phyloP scores from a whole-genome alignment of 2,888 invertebrate species.

The Stenotaenia linearis region DNA sequence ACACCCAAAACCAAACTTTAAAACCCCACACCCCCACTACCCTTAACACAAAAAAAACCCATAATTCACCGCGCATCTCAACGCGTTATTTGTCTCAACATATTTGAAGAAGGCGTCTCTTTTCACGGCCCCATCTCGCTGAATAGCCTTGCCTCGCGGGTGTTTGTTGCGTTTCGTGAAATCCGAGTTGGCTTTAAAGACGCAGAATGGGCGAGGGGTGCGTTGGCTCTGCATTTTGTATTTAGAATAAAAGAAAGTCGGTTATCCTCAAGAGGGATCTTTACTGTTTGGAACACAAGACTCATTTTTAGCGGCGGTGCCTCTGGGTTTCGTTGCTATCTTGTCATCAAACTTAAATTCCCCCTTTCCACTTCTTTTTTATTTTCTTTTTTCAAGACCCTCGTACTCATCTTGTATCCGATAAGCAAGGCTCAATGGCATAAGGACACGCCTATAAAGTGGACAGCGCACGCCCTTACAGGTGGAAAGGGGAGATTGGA shows the following conservation, averaged over 20 bases:
- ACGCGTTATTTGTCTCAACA: too few species aligned
- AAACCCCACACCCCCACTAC: too few species aligned
- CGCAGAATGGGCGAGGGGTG: neutral
- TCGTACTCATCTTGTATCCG: neutral
- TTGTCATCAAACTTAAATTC: neutral
- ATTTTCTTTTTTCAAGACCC: neutral
- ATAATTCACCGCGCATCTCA: too few species aligned
- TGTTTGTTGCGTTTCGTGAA: conserved; percentile 6
- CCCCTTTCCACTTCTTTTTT: neutral
- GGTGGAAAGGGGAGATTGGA: neutral
- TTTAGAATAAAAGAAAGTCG: conserved; percentile 15
- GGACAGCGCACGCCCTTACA: conserved; percentile 12
- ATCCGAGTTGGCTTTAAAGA: neutral
- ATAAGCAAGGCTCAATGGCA: neutral
- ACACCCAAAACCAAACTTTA: too few species aligned
- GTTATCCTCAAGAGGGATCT: conserved; percentile 15
- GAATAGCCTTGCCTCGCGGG: neutral
- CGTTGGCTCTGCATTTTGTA: neutral
- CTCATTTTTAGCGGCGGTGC: conserved; percentile 13
- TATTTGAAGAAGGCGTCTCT: neutral
- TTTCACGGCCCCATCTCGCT: conserved; percentile 6
- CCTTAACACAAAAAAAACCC: too few species aligned
- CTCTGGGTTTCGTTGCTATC: conserved; percentile 15
- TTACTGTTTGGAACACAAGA: conserved; percentile 9
- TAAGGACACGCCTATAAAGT: conserved; percentile 3